Evolutionary conservation across 2,113 vertebrate genomes (phyloP), one percentile per base, ranked within the genome.

Genomic region (Struthio camelus): DNA sequence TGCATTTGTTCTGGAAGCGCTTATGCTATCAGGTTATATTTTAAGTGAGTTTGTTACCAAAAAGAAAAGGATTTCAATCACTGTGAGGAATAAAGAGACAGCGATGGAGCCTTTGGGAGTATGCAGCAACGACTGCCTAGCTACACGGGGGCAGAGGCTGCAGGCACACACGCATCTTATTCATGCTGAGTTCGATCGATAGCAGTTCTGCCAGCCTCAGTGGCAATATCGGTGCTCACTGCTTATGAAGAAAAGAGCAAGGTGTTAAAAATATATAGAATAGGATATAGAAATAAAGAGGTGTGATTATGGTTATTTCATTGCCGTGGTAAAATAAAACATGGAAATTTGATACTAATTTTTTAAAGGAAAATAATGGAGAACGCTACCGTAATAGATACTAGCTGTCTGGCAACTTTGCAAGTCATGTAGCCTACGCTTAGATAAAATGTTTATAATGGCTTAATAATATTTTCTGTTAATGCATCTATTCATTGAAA

Each of bases 141-240:
- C 11, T 61, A 56, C 62, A 32, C 32, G 51, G 36, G 46, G 58
- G 9, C 18, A 64, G 30, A 48, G 38, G 42, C 93, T 83, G 28
- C 62, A 42, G 44, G 44, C 28, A 56, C 11, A 11, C 32, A 82
- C 38, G 6, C 19, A 4, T 83, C 28, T n/a, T 72, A 10, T 28
- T 44, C 28, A 19, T 22, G 42, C 22, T 0, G 0, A 14, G 36
- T 10, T 50, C 36, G 34, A 28, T 48, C 0, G 0, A 28, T 32
- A 61, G 23, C 44, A 61, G 56, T 9, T 53, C 59, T 66, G 4
- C 32, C 48, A 0, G 0, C 11, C 32, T n/a, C 40, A 1, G 0
- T 64, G 54, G 50, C 11, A 28, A 36, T 62, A 4, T 24, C 48
- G 6, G 27, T 80, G 36, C 50, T 82, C 28, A 19, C 48, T 91